These are phyloP conservation scores for Zhengitettix transpicula DNA, from an alignment of 2,888 invertebrate species.

Conservation along the genomic window DNA sequence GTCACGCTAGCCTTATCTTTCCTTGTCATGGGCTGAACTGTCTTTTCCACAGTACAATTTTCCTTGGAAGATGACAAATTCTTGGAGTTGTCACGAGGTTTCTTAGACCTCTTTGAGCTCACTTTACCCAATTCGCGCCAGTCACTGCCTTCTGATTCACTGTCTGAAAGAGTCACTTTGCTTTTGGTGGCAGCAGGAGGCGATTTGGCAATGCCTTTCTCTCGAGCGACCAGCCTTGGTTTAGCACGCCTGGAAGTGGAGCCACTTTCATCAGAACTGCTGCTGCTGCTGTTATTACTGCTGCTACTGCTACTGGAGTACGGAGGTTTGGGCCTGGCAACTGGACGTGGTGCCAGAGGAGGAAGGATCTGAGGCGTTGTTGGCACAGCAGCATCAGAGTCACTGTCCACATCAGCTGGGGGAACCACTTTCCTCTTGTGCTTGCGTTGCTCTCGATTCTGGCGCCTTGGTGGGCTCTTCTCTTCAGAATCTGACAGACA, in stretches of 20 bases:
- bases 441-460: too few species aligned
- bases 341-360: not conserved
- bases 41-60: too few species aligned
- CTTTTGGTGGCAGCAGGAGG: not conserved
- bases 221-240: not conserved
- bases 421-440: not conserved
- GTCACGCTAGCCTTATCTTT: too few species aligned
- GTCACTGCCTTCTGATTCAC: too few species aligned
- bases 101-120: too few species aligned
- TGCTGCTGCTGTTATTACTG: not conserved
- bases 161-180: too few species aligned
- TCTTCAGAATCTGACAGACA: too few species aligned
- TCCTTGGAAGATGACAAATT: too few species aligned
- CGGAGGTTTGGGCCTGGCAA: not conserved
- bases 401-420: slow-evolving; percentile 18
- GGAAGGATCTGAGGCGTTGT: slow-evolving; percentile 8
- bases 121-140: too few species aligned
- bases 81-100: too few species aligned
- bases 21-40: too few species aligned
- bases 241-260: not conserved
- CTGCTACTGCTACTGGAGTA: not conserved
- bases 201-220: not conserved
- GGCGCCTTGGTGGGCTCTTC: too few species aligned
- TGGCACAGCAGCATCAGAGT: slow-evolving; percentile 19
- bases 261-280: not conserved